These are phyloP conservation scores for Drosophila niveifrons DNA, from an alignment of 2,888 invertebrate species.

Conservation along the genomic window DNA sequence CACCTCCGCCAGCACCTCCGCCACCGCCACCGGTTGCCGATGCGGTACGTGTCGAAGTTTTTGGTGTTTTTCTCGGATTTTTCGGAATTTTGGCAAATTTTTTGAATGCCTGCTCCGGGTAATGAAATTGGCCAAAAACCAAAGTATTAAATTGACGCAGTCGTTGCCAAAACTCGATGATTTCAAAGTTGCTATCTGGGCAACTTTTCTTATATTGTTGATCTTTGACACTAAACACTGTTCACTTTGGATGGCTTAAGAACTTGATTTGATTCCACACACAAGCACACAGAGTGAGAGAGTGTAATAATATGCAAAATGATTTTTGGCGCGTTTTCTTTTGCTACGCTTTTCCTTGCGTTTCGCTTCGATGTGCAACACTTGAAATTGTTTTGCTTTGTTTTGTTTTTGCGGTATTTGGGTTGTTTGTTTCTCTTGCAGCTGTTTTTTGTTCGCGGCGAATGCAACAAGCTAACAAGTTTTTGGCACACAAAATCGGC, in stretches of 20 bases:
- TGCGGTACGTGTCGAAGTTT: conserved; percentile 84
- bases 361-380: conserved; percentile 22
- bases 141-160: conserved; percentile 65
- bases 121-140: conserved; percentile 67
- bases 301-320: conserved; percentile 26
- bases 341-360: conserved; percentile 3
- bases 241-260: conserved; percentile 44
- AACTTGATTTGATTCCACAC: conserved; percentile 1
- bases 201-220: conserved; percentile 53
- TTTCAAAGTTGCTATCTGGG: conserved; percentile 66
- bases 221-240: conserved; percentile 67
- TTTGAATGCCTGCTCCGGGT: conserved; percentile 64
- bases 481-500: conserved; percentile 48
- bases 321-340: conserved; percentile 50
- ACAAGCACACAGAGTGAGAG: neutral
- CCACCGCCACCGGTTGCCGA: conserved; percentile 84
- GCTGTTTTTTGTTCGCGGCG: conserved; percentile 35
- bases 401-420: conserved; percentile 10
- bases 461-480: conserved; percentile 57
- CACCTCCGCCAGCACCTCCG: conserved; percentile 83
- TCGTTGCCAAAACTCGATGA: conserved; percentile 73
- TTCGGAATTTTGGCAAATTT: conserved; percentile 84
- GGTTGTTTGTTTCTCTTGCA: conserved; percentile 7
- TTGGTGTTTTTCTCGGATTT: conserved; percentile 85
- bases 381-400: conserved; percentile 17